Conservation (phyloP, 2,888 invertebrate genomes). For the Andrena praecox region DNA sequence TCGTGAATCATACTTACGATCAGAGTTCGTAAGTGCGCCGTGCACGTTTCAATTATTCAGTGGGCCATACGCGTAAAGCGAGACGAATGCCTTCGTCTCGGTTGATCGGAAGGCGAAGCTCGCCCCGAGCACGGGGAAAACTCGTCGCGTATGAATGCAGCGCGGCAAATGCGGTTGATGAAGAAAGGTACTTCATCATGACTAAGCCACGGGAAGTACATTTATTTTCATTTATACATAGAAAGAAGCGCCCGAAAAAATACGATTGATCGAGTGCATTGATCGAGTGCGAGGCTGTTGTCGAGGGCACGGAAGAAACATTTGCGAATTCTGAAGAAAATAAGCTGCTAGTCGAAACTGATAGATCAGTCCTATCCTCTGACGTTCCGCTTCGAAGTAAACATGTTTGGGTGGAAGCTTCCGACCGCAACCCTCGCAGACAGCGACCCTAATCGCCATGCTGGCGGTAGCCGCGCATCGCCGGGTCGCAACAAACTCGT, state of each 20-base stretch:
- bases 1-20: slow-evolving; percentile 42
- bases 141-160: slow-evolving; percentile 27
- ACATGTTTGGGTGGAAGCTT: no score
- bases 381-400: no score
- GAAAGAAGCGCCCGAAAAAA: background rate
- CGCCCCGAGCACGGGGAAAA: background rate
- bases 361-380: no score
- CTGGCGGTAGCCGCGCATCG: background rate
- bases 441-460: background rate
- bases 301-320: background rate
- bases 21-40: slow-evolving; percentile 41
- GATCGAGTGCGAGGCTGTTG: background rate
- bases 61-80: slow-evolving; percentile 49
- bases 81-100: slow-evolving; percentile 39
- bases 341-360: no score
- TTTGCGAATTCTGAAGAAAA: background rate
- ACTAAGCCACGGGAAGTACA: background rate
- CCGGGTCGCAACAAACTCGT: slow-evolving; percentile 35
- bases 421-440: no score
- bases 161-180: slow-evolving; percentile 13
- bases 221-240: slow-evolving; percentile 4
- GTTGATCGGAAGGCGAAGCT: background rate
- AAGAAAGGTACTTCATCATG: slow-evolving; percentile 10
- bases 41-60: slow-evolving; percentile 52
- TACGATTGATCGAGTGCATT: background rate